These are phyloP conservation scores for Odontocerum albicorne DNA, from an alignment of 2,888 invertebrate genomes.

Conservation along the genomic window DNA sequence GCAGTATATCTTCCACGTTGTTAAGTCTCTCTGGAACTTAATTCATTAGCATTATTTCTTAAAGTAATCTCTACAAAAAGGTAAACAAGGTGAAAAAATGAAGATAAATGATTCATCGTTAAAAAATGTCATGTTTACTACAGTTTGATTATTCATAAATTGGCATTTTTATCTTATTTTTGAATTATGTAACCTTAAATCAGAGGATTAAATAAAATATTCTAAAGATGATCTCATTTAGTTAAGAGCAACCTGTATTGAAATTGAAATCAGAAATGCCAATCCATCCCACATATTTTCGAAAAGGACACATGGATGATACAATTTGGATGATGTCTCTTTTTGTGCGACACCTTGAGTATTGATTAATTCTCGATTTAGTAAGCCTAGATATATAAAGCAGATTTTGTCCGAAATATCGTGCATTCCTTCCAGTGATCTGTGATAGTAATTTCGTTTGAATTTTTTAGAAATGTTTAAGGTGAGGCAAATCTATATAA, in stretches of 20 bases:
- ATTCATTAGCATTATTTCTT: too few species aligned
- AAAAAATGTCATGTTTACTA: too few species aligned
- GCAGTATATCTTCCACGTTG: too few species aligned
- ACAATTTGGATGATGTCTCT: conserved; percentile 23
- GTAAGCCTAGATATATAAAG: conserved; percentile 26
- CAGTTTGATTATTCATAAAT: too few species aligned
- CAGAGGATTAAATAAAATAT: too few species aligned
- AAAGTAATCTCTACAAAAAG: too few species aligned
- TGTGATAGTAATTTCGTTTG: not conserved
- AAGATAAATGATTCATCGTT: too few species aligned
- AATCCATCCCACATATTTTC: conserved; percentile 19
- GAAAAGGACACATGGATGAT: conserved; percentile 15
- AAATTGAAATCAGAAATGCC: conserved; percentile 6
- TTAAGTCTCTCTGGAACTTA: too few species aligned
- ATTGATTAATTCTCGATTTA: conserved; percentile 27
- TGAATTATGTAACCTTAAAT: too few species aligned
- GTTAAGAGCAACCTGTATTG: conserved; percentile 9
- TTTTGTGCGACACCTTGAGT: conserved; percentile 23
- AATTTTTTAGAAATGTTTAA: conserved; percentile 1
- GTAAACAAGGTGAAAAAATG: too few species aligned
- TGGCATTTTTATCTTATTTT: not conserved
- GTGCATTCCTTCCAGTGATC: conserved; percentile 11
- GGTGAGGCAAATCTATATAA: not conserved
- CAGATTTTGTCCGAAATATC: conserved; percentile 1
- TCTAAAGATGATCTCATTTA: too few species aligned